Conservation (phyloP, 2,888 invertebrate genomes). For the Netelia fuscicornis region DNA sequence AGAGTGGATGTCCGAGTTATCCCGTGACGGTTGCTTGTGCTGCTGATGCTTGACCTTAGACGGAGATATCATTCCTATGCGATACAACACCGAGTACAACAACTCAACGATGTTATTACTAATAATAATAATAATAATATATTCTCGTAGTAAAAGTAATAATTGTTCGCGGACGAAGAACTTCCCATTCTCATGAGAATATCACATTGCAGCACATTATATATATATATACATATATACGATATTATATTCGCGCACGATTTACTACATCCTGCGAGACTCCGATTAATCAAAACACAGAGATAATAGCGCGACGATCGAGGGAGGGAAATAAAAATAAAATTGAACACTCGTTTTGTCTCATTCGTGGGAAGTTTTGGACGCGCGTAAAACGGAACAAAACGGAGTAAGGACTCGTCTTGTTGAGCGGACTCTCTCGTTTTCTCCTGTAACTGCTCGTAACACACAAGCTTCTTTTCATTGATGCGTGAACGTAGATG, state of each 20-base stretch:
- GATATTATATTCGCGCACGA: conserved; percentile 10
- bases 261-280: conserved; percentile 42
- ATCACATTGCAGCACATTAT: conserved; percentile 61
- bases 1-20: conserved; percentile 71
- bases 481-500: conserved; percentile 28
- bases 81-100: conserved; percentile 76
- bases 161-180: conserved; percentile 72
- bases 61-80: conserved; percentile 85
- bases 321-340: conserved; percentile 4
- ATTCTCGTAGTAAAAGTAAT: conserved; percentile 72
- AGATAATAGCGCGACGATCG: background rate
- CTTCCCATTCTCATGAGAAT: conserved; percentile 78
- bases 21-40: conserved; percentile 75
- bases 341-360: conserved; percentile 19
- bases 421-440: conserved; percentile 1
- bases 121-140: conserved; percentile 55
- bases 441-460: conserved; percentile 32
- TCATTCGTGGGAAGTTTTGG: conserved; percentile 11
- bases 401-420: conserved; percentile 17
- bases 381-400: background rate
- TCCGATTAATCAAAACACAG: conserved; percentile 16
- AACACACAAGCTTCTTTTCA: conserved; percentile 22
- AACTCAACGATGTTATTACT: conserved; percentile 59
- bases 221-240: background rate
- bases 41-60: conserved; percentile 82